Evolutionary conservation across 2,797 vertebrate species (phyloP), one percentile per base, ranked within the genome.

Genomic region (Triplophysa bombifrons): DNA sequence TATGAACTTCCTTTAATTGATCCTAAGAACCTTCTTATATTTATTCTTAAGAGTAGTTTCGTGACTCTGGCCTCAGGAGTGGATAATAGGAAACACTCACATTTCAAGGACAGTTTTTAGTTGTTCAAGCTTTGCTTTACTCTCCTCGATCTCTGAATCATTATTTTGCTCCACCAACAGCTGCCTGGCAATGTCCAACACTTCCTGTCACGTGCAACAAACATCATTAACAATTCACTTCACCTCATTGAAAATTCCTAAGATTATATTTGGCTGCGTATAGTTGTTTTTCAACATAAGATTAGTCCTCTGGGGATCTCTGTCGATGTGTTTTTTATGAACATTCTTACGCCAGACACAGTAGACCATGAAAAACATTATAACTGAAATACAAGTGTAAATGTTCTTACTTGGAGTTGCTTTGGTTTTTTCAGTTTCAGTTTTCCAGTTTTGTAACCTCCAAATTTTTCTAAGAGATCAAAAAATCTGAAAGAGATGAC

Each of bases 121-220:
- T 81, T 96, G 95, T 83, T 96, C 95, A 85, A 96, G 94, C 86
- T 96, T 96, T 80, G 95, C 91, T 90, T 96, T 96, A 84, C 93
- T 96, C 92, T 96, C 95, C 88, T 96, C 95, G 84, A 96, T 96
- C 90, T 96, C 95, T 65, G 94, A 95, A 87, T 96, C 95, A 74
- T 94, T 96, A 82, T 96, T 96, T 86, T 96, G 95, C 77, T 96
- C 95, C 71, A 91, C 90, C 81, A 96, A 91, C 73, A 96, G 94
- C 12, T 95, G 95, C 63, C 95, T 91, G 80, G 95, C 92, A 86
- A 95, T 96, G 86, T 96, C 95, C 86, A 96, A 90, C 14, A 96
- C 95, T 89, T 96, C 95, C 95, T 96, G 85, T 73, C 81, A 82
- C 75, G 74, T 85, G 9, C 3, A 78, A 9, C 20, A 79, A 46